Evolutionary conservation across 2,113 vertebrate species (phyloP).

Genomic region (Sitta europaea): DNA sequence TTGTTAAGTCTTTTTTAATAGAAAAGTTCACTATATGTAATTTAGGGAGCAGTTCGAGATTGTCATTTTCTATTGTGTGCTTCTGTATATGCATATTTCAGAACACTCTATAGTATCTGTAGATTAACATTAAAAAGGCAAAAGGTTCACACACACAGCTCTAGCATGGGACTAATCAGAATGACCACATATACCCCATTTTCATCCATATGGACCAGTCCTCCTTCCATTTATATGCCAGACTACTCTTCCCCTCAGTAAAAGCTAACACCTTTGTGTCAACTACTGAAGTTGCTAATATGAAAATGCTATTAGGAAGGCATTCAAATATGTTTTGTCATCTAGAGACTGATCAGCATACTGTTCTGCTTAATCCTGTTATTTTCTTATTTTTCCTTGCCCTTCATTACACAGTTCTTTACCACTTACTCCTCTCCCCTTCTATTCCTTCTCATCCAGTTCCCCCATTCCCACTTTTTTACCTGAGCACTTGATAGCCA

Average conservation of each 20-base stretch:
- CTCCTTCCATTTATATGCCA: neutral
- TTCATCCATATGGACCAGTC: neutral
- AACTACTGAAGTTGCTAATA: neutral
- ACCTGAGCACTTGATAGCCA: neutral
- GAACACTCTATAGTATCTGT: neutral
- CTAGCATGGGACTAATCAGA: neutral
- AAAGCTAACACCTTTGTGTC: neutral
- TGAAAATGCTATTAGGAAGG: neutral
- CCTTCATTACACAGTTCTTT: neutral
- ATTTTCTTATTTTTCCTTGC: neutral
- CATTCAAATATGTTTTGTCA: neutral
- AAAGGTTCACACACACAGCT: neutral
- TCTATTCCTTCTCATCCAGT: neutral
- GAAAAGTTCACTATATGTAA: constrained; percentile 27
- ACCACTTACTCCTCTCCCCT: neutral
- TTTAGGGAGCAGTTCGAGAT: neutral
- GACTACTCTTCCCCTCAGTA: neutral
- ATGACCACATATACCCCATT: neutral
- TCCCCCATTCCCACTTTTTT: neutral
- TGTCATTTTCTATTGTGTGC: neutral
- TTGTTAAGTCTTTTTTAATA: constrained; percentile 47
- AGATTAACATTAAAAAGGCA: neutral
- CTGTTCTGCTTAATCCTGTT: neutral
- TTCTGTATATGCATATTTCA: neutral
- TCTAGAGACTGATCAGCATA: neutral